A percentile compares a stretch with the other conserved stretches of the same genome.
Evolutionary conservation across 2,113 vertebrate genomes (phyloP).

Genomic region (Porphyrio hochstetteri): DNA sequence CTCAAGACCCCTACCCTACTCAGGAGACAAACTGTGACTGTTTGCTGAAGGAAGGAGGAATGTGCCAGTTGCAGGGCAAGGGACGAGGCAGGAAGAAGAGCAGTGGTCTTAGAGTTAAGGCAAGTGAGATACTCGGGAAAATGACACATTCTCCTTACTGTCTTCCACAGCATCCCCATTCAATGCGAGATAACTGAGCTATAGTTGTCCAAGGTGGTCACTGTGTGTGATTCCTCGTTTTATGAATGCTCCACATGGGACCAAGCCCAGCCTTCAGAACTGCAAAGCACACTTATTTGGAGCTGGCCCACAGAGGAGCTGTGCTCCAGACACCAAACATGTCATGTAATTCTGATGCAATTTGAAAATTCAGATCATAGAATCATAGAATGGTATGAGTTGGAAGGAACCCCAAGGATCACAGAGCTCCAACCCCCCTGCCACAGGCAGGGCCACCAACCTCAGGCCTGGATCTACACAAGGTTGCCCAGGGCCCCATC

Average conservation of each 20-base stretch:
- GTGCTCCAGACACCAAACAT: neutral
- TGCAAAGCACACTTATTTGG: neutral
- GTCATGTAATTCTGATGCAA: neutral
- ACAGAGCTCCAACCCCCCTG: no score
- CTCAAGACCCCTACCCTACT: neutral
- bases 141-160: neutral
- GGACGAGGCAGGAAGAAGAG: neutral
- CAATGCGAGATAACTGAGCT: neutral
- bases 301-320: neutral
- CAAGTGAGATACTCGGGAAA: neutral
- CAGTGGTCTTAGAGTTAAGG: neutral
- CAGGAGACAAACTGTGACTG: neutral
- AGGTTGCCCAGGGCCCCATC: no score
- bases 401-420: no score
- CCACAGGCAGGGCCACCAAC: no score
- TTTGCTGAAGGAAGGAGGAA: neutral
- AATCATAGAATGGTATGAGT: no score
- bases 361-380: neutral
- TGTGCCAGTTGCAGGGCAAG: neutral
- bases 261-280: neutral
- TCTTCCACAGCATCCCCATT: neutral
- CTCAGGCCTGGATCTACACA: no score
- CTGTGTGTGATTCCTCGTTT: neutral
- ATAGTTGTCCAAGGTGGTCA: neutral
- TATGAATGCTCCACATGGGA: neutral